Evolutionary conservation across 1,140 invertebrate species (phyloP), one percentile per base, ranked within the genome.

Genomic region (Orchestia grillus): DNA sequence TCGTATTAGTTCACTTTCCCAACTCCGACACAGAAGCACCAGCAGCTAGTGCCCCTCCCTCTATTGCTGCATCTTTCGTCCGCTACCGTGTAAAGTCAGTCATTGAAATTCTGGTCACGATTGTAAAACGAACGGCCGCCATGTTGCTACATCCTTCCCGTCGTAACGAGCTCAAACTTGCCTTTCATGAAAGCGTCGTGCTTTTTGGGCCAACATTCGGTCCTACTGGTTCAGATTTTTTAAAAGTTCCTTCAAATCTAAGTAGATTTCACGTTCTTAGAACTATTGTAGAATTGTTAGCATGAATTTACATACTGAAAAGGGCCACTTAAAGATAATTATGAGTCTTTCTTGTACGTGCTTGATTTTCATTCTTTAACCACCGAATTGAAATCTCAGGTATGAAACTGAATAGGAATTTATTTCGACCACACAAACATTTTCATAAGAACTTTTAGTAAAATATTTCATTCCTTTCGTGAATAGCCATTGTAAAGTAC

Each of bases 91-190:
- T 1, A 3, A 77, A 77, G 62, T 77, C 62, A 15, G 62, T 77
- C 62, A 28, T 77, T 77, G 62, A 77, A 77, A 77, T 77, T 77
- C 62, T 77, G 28, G 62, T 77, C 62, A 77, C 62, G 62, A 77
- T 28, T 77, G 11, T 19, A 77, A 77, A 77, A 77, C 62, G 62
- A 77, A 77, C 62, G 62, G 28, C 62, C 62, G 28, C 62, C 1
- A 77, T 77, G 62, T 77, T 77, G 62, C 62, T 77, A 36, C 62
- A 77, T 77, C 62, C 62, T 77, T 77, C 62, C 62, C 62, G 62
- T 77, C 62, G 62, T 77, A 77, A 77, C 62, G 62, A 77, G 62
- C 62, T 53, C 62, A 77, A 77, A 77, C 62, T 77, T 77, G 62
- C 62, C 62, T 77, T 36, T 77, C 62, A 77, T 77, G 62, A 77